Percentiles rank a stretch among this genome's conserved stretches.
Evolutionary conservation across 2,797 vertebrate genomes (phyloP).

Genomic region (Fundulus diaphanus): DNA sequence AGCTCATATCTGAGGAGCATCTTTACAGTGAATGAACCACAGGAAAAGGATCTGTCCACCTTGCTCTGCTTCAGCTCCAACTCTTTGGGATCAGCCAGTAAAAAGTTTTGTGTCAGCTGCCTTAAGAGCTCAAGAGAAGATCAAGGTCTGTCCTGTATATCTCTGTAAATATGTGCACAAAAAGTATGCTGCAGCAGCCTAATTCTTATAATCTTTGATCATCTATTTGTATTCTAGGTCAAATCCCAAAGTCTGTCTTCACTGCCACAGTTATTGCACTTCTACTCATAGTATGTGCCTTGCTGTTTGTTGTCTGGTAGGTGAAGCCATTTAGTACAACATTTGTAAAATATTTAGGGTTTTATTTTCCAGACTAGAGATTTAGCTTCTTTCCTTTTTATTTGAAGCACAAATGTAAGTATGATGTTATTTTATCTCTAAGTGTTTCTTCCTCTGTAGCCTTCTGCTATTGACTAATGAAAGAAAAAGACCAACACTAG

Average conservation of each 20-base stretch:
- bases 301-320: conserved; percentile 45
- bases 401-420: background rate
- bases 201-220: background rate
- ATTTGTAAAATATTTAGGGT: too few relatives aligned
- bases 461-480: background rate
- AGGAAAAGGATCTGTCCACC: background rate
- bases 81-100: conserved; percentile 36
- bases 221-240: conserved; percentile 5
- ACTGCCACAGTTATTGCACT: conserved; percentile 4
- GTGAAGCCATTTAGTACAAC: too few relatives aligned
- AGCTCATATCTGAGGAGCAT: conserved; percentile 25
- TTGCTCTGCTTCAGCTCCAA: conserved; percentile 49
- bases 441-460: background rate
- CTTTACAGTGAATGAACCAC: conserved; percentile 27
- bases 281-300: conserved; percentile 17
- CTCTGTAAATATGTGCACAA: background rate
- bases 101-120: background rate
- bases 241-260: background rate
- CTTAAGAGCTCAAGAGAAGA: background rate
- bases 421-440: background rate
- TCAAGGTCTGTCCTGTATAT: conserved; percentile 11
- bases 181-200: background rate
- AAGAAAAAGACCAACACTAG: background rate
- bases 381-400: background rate
- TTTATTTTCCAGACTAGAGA: background rate